A percentile compares a stretch with the other conserved stretches of the same genome.
These are phyloP conservation scores for Trematomus loennbergii DNA, from an alignment of 2,113 vertebrate genomes.

Conservation along the genomic window DNA sequence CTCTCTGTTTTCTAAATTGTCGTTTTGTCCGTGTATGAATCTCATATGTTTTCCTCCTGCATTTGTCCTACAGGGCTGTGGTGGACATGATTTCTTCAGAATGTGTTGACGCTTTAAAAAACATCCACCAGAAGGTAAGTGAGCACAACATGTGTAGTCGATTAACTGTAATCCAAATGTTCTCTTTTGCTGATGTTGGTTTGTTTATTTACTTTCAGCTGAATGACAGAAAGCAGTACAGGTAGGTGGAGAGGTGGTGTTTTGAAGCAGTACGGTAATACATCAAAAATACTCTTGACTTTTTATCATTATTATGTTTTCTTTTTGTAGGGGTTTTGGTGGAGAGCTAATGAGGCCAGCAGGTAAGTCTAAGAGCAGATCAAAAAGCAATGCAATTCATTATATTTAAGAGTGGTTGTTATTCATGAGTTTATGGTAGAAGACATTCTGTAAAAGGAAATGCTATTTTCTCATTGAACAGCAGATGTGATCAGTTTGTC, in stretches of 20 bases:
- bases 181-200: slow-evolving; percentile 13
- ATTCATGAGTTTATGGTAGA: no score
- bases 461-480: neutral
- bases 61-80: slow-evolving; percentile 78
- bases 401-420: neutral
- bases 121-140: slow-evolving; percentile 89
- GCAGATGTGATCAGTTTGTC: neutral
- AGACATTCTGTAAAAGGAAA: neutral
- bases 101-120: slow-evolving; percentile 85
- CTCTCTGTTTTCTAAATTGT: neutral
- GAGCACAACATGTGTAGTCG: neutral
- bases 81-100: slow-evolving; percentile 83
- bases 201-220: slow-evolving; percentile 82
- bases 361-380: slow-evolving; percentile 76
- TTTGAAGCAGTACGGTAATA: neutral
- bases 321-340: slow-evolving; percentile 89
- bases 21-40: neutral
- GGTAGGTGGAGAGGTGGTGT: slow-evolving; percentile 78
- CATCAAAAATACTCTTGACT: neutral
- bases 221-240: slow-evolving; percentile 89
- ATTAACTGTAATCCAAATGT: neutral
- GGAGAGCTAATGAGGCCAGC: slow-evolving; percentile 95
- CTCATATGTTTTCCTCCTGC: neutral
- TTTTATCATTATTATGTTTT: neutral
- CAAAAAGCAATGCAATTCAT: neutral